Percentiles rank a stretch among this genome's conserved stretches.
Evolutionary conservation across 2,113 vertebrate genomes (phyloP).

Genomic region (Onychostruthus taczanowskii): DNA sequence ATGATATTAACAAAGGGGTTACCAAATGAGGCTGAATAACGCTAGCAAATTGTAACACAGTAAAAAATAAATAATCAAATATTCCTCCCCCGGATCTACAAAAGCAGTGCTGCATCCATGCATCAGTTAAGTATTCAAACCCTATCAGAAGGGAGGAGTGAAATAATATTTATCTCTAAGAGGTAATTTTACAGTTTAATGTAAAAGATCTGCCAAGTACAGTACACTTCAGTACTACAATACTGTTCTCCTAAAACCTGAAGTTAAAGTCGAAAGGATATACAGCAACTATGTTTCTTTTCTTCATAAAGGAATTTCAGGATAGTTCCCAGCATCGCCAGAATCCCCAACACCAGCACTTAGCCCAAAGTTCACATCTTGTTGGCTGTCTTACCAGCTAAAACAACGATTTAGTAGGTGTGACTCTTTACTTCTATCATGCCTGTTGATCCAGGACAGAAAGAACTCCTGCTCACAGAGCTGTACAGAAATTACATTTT

Average conservation of each 20-base stretch:
- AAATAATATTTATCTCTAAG: neutral
- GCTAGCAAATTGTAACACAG: neutral
- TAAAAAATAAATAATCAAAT: constrained; percentile 15
- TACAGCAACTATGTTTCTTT: neutral
- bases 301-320: neutral
- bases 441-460: neutral
- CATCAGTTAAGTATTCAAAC: neutral
- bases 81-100: neutral
- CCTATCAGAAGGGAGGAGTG: neutral
- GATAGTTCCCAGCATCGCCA: neutral
- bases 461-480: neutral
- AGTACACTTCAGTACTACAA: neutral
- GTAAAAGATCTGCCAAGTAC: neutral
- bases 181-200: neutral
- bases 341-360: neutral
- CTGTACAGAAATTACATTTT: neutral
- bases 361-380: neutral
- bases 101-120: neutral
- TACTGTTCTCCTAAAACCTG: neutral
- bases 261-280: neutral
- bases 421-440: neutral
- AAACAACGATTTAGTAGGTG: neutral
- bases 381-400: neutral
- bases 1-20: neutral
- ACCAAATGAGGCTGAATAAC: neutral